Conservation (phyloP, 1,140 invertebrate genomes). For the Lepidotrigona ventralis region DNA sequence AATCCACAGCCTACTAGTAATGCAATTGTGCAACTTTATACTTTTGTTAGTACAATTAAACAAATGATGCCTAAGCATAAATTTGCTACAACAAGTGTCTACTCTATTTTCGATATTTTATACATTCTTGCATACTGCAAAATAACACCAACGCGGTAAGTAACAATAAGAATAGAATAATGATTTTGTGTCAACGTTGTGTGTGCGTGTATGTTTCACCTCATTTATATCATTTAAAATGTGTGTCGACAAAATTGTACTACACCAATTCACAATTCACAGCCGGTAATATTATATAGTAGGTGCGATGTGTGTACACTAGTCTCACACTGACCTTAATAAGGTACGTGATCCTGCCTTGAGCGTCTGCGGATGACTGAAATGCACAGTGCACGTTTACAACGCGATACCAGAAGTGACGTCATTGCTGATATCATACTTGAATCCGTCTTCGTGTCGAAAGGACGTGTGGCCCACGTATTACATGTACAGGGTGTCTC, state of each 20-base stretch:
- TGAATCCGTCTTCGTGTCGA: slow-evolving; percentile 18
- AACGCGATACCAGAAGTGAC: slow-evolving; percentile 55
- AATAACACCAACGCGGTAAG: neutral
- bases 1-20: too few relatives aligned
- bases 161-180: too few relatives aligned
- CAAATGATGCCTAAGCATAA: too few relatives aligned
- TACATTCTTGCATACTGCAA: too few relatives aligned
- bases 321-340: slow-evolving; percentile 57
- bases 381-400: slow-evolving; percentile 46
- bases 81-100: too few relatives aligned
- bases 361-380: slow-evolving; percentile 66
- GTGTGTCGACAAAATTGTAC: neutral
- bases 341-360: slow-evolving; percentile 36
- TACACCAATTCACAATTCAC: neutral
- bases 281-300: neutral
- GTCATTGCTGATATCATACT: slow-evolving; percentile 73
- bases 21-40: too few relatives aligned
- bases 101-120: too few relatives aligned
- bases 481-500: too few relatives aligned
- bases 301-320: neutral
- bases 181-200: too few relatives aligned
- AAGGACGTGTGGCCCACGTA: neutral
- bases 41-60: too few relatives aligned
- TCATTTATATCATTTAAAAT: neutral
- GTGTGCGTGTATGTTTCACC: too few relatives aligned